These are phyloP conservation scores for Alectura lathami DNA, from an alignment of 2,113 vertebrate genomes.

Conservation along the genomic window DNA sequence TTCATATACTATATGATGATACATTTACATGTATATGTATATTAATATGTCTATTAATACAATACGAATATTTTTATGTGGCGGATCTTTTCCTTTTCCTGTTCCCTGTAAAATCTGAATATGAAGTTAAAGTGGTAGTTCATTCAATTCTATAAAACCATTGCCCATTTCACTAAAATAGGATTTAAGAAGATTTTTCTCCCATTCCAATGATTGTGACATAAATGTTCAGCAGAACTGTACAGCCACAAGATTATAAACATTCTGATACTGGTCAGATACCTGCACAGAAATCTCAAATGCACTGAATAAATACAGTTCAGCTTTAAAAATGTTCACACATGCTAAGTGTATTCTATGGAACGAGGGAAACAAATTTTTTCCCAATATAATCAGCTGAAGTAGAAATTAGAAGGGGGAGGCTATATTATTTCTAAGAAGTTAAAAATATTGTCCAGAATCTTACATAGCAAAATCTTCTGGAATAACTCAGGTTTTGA, in stretches of 20 bases:
- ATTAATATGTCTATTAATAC: neutral
- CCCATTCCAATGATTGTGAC: neutral
- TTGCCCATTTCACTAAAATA: neutral
- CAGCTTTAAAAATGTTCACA: neutral
- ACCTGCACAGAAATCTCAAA: neutral
- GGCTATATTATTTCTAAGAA: neutral
- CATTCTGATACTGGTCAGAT: neutral
- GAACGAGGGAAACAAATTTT: neutral
- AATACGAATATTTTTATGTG: neutral
- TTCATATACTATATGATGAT: neutral
- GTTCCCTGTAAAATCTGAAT: neutral
- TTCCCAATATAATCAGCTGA: neutral
- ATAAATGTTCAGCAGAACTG: neutral
- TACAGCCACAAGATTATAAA: neutral
- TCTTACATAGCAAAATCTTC: neutral
- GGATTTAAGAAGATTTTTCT: neutral
- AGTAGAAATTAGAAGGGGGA: neutral
- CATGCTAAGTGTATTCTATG: neutral
- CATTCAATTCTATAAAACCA: neutral
- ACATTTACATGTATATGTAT: too few relatives aligned
- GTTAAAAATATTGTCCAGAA: neutral
- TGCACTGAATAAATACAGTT: neutral
- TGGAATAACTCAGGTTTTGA: neutral
- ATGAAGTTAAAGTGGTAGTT: neutral
- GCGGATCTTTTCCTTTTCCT: neutral